These are phyloP conservation scores for Holacanthella duospinosa DNA, from an alignment of 2,888 invertebrate species.

Conservation along the genomic window DNA sequence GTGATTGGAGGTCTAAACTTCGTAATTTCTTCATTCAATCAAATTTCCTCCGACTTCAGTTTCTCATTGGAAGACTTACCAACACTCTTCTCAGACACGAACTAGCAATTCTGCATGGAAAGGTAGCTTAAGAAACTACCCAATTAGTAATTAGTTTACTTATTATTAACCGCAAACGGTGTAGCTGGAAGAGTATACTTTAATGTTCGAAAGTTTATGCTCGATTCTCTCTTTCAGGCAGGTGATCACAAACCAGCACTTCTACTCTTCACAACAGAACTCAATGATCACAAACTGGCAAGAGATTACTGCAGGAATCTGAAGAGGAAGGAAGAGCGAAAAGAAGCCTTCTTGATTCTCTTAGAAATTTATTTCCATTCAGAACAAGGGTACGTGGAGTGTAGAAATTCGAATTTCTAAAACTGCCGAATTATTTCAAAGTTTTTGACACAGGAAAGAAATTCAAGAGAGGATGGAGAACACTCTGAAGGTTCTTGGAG, in stretches of 20 bases:
- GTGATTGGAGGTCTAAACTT: conserved; percentile 40
- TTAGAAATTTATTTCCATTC: conserved; percentile 44
- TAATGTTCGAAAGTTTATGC: not conserved
- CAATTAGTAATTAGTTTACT: too few relatives aligned
- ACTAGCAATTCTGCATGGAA: conserved; percentile 47
- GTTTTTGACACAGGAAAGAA: conserved; percentile 7
- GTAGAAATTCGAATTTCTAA: too few relatives aligned
- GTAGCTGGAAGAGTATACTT: too few relatives aligned
- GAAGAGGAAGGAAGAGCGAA: conserved; percentile 40
- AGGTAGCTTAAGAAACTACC: conserved; percentile 39
- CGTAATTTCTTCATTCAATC: conserved; percentile 43
- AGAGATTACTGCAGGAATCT: conserved; percentile 46
- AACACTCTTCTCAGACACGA: conserved; percentile 45
- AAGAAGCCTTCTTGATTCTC: conserved; percentile 43
- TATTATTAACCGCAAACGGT: too few relatives aligned
- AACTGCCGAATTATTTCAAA: not conserved
- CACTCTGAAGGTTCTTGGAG: conserved; percentile 42
- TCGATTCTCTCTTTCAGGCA: conserved; percentile 40
- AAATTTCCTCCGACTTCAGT: conserved; percentile 43
- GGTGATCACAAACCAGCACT: conserved; percentile 48
- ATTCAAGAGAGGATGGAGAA: conserved; percentile 9
- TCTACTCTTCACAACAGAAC: conserved; percentile 44
- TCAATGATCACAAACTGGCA: conserved; percentile 45
- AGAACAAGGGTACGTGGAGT: too few relatives aligned
- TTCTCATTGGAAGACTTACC: conserved; percentile 44